Evolutionary conservation across 2,888 invertebrate species (phyloP).

Genomic region (Ctena decussata): DNA sequence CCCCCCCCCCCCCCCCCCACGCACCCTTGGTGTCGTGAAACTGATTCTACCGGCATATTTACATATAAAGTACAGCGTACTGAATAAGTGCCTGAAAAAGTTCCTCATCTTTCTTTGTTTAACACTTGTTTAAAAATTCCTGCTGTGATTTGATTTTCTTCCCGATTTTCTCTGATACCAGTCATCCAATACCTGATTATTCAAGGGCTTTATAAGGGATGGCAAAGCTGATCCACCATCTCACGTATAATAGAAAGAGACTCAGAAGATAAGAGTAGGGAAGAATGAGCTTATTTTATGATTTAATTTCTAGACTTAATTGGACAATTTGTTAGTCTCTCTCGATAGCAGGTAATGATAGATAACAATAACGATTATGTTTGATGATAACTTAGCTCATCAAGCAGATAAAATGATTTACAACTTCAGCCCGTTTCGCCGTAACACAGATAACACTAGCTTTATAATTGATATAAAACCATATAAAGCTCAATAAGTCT

Average conservation of each 20-base stretch:
- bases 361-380: constrained; percentile 61
- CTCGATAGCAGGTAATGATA: constrained; percentile 59
- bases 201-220: too few species aligned
- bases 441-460: constrained; percentile 48
- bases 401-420: constrained; percentile 63
- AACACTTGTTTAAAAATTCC: too few species aligned
- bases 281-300: constrained; percentile 57
- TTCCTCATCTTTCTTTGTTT: too few species aligned
- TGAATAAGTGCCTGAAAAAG: too few species aligned
- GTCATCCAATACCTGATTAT: too few species aligned
- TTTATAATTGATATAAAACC: constrained; percentile 50
- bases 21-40: too few species aligned
- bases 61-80: too few species aligned
- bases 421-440: constrained; percentile 28
- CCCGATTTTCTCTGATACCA: too few species aligned
- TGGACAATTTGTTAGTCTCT: constrained; percentile 64
- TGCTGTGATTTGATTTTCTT: too few species aligned
- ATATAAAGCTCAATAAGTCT: background rate
- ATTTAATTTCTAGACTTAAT: constrained; percentile 67
- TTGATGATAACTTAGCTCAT: constrained; percentile 56
- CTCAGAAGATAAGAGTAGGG: constrained; percentile 26
- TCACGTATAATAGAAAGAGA: constrained; percentile 16
- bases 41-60: too few species aligned
- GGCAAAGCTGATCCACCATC: background rate
- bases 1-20: too few species aligned